These are phyloP conservation scores for Bucco capensis DNA, from an alignment of 2,113 vertebrate genomes.

Conservation along the genomic window DNA sequence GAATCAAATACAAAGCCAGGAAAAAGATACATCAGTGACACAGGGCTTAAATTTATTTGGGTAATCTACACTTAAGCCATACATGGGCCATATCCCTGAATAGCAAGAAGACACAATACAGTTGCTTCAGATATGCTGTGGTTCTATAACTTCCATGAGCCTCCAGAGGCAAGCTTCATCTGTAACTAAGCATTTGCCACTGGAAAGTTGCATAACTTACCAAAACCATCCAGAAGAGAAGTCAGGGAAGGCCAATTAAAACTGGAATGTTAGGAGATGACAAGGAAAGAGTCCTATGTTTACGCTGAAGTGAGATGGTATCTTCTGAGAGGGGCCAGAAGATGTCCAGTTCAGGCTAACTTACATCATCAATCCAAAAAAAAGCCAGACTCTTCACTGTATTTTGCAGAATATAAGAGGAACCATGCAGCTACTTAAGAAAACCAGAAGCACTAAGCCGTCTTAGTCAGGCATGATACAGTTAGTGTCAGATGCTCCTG, in stretches of 20 bases:
- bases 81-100: not conserved
- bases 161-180: not conserved
- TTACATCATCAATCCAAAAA: not conserved
- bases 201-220: fast-evolving
- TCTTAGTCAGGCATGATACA: not conserved
- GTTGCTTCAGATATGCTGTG: not conserved
- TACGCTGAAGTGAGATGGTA: not conserved
- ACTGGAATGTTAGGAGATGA: not conserved
- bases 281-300: not conserved
- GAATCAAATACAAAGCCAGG: not conserved
- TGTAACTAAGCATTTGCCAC: not conserved
- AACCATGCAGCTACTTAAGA: not conserved
- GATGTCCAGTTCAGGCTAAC: not conserved
- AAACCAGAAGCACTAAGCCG: too few relatives aligned
- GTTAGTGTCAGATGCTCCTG: fast-evolving
- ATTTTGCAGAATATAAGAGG: not conserved
- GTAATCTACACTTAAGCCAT: not conserved
- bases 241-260: not conserved
- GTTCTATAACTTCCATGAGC: not conserved
- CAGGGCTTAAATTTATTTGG: not conserved
- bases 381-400: not conserved
- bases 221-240: not conserved
- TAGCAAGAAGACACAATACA: not conserved
- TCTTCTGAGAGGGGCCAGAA: not conserved
- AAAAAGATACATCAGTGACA: not conserved